Percentiles rank a stretch among this genome's conserved stretches.
Evolutionary conservation across 1,140 invertebrate genomes (phyloP).

Genomic region (Cotesia chilonis): DNA sequence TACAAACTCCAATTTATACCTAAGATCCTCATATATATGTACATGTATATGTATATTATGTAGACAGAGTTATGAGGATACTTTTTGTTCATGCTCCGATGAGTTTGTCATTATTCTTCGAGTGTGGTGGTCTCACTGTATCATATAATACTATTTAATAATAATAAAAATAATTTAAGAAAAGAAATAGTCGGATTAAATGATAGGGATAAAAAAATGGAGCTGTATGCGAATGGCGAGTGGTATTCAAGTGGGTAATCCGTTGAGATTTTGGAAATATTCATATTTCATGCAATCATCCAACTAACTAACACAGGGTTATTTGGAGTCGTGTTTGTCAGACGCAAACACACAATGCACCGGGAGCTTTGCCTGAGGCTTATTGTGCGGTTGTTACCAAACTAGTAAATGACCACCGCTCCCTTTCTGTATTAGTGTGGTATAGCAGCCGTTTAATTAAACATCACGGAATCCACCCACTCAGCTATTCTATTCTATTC

Average conservation of each 20-base stretch:
- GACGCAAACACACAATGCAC: too few species aligned
- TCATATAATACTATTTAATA: constrained; percentile 2
- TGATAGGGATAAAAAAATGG: too few species aligned
- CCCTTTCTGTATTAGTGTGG: constrained; percentile 8
- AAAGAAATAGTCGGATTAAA: too few species aligned
- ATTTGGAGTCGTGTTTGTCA: too few species aligned
- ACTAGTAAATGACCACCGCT: constrained; percentile 16
- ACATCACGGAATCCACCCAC: constrained; percentile 8
- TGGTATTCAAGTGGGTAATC: too few species aligned
- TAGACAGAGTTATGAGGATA: neutral
- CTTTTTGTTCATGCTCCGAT: constrained; percentile 15
- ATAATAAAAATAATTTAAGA: too few species aligned
- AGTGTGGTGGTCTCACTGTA: neutral
- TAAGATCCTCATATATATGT: neutral
- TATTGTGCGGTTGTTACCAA: constrained; percentile 20
- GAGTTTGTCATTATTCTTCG: constrained; percentile 14
- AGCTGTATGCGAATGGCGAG: too few species aligned
- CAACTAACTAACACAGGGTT: too few species aligned
- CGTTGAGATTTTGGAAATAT: too few species aligned
- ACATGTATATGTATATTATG: neutral
- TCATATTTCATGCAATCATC: too few species aligned
- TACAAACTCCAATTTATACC: neutral
- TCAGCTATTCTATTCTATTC: too few species aligned
- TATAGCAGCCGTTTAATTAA: constrained; percentile 16
- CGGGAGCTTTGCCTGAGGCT: neutral